Percentiles rank a stretch among this genome's conserved stretches.
Evolutionary conservation across 2,888 invertebrate genomes (phyloP).

Genomic region (Microplitis deprimator): DNA sequence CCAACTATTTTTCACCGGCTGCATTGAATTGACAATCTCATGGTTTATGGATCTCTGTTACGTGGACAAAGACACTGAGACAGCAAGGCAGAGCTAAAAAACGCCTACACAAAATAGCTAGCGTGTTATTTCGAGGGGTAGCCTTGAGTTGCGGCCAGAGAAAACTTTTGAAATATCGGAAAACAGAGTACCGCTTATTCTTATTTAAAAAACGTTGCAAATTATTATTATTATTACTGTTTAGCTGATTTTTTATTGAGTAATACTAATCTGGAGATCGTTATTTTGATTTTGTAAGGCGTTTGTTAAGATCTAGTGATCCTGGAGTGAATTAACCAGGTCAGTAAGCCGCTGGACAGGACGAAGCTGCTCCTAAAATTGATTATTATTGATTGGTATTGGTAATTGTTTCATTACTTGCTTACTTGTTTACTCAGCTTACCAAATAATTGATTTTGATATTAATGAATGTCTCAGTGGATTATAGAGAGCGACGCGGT

Average conservation of each 20-base stretch:
- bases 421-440: slow-evolving; percentile 42
- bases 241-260: neutral
- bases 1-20: neutral
- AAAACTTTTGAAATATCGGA: slow-evolving; percentile 67
- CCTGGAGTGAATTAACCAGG: slow-evolving; percentile 54
- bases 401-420: neutral
- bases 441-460: slow-evolving; percentile 64
- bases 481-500: slow-evolving; percentile 66
- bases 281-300: slow-evolving; percentile 13
- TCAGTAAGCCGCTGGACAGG: slow-evolving; percentile 56
- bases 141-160: slow-evolving; percentile 67
- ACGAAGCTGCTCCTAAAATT: slow-evolving; percentile 59
- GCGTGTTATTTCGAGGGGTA: slow-evolving; percentile 66
- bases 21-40: neutral
- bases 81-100: neutral
- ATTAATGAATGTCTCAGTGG: slow-evolving; percentile 65
- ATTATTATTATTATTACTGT: neutral
- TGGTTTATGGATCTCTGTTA: neutral
- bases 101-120: slow-evolving; percentile 65
- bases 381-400: neutral
- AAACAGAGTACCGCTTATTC: slow-evolving; percentile 46
- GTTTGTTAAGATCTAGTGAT: slow-evolving; percentile 19
- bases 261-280: neutral
- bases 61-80: slow-evolving; percentile 4
- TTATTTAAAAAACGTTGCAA: slow-evolving; percentile 22